Conservation (phyloP, 2,888 invertebrate species). For the Ornithoptera priamus region DNA sequence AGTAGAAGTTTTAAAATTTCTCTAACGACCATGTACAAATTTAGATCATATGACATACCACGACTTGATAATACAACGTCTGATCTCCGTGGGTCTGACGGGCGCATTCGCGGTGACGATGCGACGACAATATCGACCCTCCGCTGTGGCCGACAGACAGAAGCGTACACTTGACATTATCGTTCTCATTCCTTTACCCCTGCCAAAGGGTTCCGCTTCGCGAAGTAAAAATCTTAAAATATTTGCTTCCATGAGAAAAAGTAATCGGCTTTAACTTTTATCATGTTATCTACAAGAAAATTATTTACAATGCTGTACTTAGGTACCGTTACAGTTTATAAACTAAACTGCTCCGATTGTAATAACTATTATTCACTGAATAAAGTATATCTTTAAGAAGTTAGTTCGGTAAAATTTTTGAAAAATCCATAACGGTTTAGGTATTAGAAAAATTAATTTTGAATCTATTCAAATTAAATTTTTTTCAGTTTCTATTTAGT, state of each 20-base stretch:
- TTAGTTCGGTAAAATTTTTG: too few species aligned
- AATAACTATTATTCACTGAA: too few species aligned
- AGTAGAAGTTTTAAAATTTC: background rate
- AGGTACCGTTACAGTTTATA: background rate
- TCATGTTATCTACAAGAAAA: background rate
- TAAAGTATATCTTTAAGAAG: too few species aligned
- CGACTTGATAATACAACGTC: background rate
- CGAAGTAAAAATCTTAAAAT: conserved; percentile 4
- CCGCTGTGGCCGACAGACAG: conserved; percentile 37
- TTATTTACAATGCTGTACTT: too few species aligned
- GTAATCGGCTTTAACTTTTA: background rate
- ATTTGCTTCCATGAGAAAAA: background rate
- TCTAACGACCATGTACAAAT: background rate
- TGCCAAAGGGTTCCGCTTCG: conserved; percentile 42
- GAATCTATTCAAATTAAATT: too few species aligned
- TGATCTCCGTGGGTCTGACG: background rate
- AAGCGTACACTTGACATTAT: conserved; percentile 70
- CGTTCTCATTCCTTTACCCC: conserved; percentile 39
- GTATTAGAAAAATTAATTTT: too few species aligned
- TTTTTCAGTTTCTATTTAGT: too few species aligned
- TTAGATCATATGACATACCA: background rate
- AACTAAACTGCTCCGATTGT: conserved; percentile 8
- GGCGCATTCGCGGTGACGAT: conserved; percentile 17
- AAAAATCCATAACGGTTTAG: too few species aligned
- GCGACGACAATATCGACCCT: conserved; percentile 36